These are phyloP conservation scores for Drosophila pruinosa DNA, from an alignment of 1,140 invertebrate species.

Conservation along the genomic window DNA sequence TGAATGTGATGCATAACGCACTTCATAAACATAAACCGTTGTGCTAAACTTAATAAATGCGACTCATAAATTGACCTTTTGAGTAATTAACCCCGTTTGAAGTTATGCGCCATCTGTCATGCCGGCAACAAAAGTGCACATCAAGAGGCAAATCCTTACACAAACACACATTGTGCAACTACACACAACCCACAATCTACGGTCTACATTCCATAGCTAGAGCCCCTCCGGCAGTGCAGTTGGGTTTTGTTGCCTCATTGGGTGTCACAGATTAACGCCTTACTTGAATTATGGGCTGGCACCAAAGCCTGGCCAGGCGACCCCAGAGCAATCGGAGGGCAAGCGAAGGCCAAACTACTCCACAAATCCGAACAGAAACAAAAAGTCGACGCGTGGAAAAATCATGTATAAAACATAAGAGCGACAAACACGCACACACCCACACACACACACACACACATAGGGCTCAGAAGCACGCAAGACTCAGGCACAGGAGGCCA, in stretches of 20 bases:
- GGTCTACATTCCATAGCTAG: neutral
- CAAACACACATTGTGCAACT: neutral
- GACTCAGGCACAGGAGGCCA: slow-evolving; percentile 10
- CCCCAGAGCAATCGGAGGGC: neutral
- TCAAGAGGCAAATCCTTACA: slow-evolving; percentile 2
- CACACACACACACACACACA: neutral
- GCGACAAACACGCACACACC: slow-evolving; percentile 52
- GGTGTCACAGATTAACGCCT: slow-evolving; percentile 74
- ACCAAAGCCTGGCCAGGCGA: slow-evolving; percentile 12
- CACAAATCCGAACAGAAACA: slow-evolving; percentile 43
- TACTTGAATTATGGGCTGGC: slow-evolving; percentile 62
- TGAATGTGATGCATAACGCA: neutral
- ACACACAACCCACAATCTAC: slow-evolving; percentile 8
- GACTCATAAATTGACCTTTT: slow-evolving; percentile 50
- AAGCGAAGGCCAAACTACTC: slow-evolving; percentile 49
- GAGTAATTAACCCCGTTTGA: slow-evolving; percentile 62
- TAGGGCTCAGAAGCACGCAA: slow-evolving; percentile 51
- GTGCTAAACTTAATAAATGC: slow-evolving; percentile 23
- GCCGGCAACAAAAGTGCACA: slow-evolving; percentile 41
- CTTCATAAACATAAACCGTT: slow-evolving; percentile 1
- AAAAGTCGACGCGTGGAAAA: slow-evolving; percentile 50
- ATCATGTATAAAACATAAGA: slow-evolving; percentile 77
- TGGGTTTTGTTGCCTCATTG: slow-evolving; percentile 27
- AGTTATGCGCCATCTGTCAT: slow-evolving; percentile 61
- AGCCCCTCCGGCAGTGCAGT: neutral